Conservation (phyloP, 1,140 invertebrate genomes). For the Yoshiicerus persimilis region DNA sequence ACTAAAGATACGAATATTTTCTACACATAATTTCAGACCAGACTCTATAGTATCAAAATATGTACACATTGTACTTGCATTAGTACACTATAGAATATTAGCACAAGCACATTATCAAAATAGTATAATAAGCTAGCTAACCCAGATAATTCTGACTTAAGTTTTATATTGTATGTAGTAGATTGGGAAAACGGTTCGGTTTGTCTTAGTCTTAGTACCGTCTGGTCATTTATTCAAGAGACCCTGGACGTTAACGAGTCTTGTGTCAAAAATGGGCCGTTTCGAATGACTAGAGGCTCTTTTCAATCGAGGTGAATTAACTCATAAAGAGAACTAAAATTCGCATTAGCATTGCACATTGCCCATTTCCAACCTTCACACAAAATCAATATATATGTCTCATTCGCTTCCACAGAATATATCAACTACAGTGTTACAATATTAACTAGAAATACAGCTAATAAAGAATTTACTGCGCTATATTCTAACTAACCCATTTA, state of each 20-base stretch:
- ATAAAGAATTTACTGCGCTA: too few relatives aligned
- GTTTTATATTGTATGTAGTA: too few relatives aligned
- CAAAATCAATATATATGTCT: background rate
- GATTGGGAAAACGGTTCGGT: background rate
- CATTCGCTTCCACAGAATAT: background rate
- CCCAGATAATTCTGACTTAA: too few relatives aligned
- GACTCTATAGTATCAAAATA: background rate
- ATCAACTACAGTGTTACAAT: too few relatives aligned
- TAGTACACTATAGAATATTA: background rate
- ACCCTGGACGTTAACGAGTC: slow-evolving; percentile 3
- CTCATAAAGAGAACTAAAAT: background rate
- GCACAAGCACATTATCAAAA: background rate
- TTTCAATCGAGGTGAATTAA: slow-evolving; percentile 1
- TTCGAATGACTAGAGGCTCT: background rate
- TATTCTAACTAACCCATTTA: too few relatives aligned
- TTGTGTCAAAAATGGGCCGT: background rate
- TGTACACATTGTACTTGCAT: background rate
- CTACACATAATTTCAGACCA: background rate
- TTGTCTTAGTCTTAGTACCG: background rate
- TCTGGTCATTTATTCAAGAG: slow-evolving; percentile 5
- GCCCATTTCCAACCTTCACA: background rate
- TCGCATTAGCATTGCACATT: slow-evolving; percentile 9
- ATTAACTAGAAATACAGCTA: too few relatives aligned
- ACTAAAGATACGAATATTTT: background rate
- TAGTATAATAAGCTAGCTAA: background rate